Evolutionary conservation across 1,140 invertebrate genomes (phyloP).

Genomic region (Augochlora pura): DNA sequence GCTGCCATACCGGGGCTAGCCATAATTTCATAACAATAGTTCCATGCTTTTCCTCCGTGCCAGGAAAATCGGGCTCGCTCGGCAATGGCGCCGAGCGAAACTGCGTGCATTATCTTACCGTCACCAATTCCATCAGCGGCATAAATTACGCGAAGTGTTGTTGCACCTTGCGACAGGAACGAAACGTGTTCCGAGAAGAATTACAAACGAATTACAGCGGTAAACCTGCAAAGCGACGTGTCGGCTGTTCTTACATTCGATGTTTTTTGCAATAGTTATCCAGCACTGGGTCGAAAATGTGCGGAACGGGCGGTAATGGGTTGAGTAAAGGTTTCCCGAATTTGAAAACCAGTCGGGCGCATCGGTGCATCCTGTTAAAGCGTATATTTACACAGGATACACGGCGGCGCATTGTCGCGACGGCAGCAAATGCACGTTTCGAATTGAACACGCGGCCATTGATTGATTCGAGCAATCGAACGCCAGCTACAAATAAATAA

Average conservation of each 20-base stretch:
- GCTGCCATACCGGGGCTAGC: constrained; percentile 36
- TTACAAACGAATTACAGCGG: neutral
- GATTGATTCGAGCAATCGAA: constrained; percentile 45
- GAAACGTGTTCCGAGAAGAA: neutral
- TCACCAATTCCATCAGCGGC: constrained; percentile 29
- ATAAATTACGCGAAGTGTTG: constrained; percentile 8
- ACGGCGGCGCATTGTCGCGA: constrained; percentile 18
- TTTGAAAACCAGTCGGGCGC: constrained; percentile 54
- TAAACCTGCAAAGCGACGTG: no score
- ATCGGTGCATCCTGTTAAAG: constrained; percentile 21
- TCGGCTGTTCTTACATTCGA: no score
- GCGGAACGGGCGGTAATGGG: constrained; percentile 56
- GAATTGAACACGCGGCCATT: constrained; percentile 39
- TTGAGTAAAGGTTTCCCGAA: constrained; percentile 56
- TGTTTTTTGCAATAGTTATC: neutral
- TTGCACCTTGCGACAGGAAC: neutral
- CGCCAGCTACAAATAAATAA: constrained; percentile 48
- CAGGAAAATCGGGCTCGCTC: constrained; percentile 39
- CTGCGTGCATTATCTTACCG: constrained; percentile 38
- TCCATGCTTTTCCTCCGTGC: constrained; percentile 32
- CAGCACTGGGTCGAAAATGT: neutral
- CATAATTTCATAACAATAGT: constrained; percentile 49
- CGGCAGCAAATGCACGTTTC: constrained; percentile 32
- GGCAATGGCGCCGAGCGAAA: constrained; percentile 31
- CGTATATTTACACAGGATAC: constrained; percentile 21